Conservation (phyloP, 37 sponge, comb jelly and placozoan species). For the Spongilla lacustris region DNA sequence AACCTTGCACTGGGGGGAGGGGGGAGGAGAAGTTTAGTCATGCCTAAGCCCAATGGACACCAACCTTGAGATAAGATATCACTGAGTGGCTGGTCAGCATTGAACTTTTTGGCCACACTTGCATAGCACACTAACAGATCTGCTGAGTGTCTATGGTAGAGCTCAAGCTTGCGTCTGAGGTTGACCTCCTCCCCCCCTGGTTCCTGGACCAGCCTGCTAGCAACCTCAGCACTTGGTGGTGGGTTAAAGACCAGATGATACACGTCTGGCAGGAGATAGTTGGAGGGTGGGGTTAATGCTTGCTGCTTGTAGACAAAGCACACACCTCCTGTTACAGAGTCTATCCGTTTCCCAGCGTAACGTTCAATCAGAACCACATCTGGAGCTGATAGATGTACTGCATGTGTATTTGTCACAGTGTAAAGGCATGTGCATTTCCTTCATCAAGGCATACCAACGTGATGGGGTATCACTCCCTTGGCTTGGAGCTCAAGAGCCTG, state of each 20-base stretch:
- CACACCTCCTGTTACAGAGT: constrained; percentile 92
- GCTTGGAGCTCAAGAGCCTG: constrained; percentile 80
- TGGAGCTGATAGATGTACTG: constrained; percentile 86
- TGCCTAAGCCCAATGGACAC: not conserved
- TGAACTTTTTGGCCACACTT: constrained; percentile 46
- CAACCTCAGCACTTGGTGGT: constrained; percentile 69
- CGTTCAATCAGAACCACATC: constrained; percentile 83
- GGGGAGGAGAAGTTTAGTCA: not conserved
- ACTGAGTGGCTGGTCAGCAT: constrained; percentile 89
- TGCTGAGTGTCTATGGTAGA: constrained; percentile 69
- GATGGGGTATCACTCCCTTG: constrained; percentile 80
- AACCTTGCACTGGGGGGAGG: constrained; percentile 30
- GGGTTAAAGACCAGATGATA: constrained; percentile 86
- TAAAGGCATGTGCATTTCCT: not conserved
- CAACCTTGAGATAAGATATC: constrained; percentile 84
- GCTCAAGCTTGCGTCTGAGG: constrained; percentile 14
- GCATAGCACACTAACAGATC: constrained; percentile 61
- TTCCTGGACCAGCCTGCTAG: constrained; percentile 62
- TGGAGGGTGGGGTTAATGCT: not conserved
- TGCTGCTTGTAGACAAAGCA: not conserved
- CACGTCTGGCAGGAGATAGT: constrained; percentile 58
- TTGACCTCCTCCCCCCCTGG: constrained; percentile 52
- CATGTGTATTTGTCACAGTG: not conserved
- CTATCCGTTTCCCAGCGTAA: constrained; percentile 88
- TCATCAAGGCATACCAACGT: constrained; percentile 69